Evolutionary conservation across 2,113 vertebrate species (phyloP).

Genomic region (Martes martes): DNA sequence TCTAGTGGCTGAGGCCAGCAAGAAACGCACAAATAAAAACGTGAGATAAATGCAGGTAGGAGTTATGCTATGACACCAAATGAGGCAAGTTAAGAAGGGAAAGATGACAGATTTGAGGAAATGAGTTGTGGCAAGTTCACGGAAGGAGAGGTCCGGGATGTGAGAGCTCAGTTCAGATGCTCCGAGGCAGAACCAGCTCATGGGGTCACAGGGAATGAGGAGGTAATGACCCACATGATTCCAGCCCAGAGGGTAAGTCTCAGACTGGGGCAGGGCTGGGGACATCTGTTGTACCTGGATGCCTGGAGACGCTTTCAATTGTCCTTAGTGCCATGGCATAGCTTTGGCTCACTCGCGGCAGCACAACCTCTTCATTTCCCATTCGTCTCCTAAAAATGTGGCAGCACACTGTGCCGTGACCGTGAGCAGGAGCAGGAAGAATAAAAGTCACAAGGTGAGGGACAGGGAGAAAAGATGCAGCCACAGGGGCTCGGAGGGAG

Average conservation of each 20-base stretch:
- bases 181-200: background rate
- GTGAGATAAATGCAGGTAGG: background rate
- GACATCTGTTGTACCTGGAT: rapidly evolving
- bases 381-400: background rate
- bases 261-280: background rate
- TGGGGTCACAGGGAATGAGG: rapidly evolving
- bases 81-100: background rate
- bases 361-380: background rate
- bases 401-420: background rate
- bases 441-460: background rate
- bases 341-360: background rate
- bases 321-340: background rate
- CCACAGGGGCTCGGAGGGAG: background rate
- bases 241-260: background rate
- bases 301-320: background rate
- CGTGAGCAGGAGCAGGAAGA: background rate
- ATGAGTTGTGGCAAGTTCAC: rapidly evolving
- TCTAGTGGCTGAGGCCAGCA: background rate
- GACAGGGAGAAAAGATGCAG: background rate
- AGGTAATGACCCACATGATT: rapidly evolving
- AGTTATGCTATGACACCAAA: background rate
- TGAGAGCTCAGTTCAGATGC: background rate
- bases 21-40: background rate
- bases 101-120: background rate
- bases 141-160: background rate